These are phyloP conservation scores for Tachycineta bicolor DNA, from an alignment of 2,113 vertebrate genomes.

Conservation along the genomic window DNA sequence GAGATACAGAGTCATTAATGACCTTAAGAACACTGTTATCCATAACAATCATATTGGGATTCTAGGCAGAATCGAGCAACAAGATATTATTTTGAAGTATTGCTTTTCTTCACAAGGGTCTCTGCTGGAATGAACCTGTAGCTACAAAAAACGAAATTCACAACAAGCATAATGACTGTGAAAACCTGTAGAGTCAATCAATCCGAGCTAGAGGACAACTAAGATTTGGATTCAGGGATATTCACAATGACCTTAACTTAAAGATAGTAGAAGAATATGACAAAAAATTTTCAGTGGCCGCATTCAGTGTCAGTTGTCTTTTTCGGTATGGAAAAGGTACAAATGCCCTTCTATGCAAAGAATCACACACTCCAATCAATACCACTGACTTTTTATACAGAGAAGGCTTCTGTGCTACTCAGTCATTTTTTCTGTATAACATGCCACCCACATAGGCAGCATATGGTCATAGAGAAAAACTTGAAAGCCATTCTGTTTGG, in stretches of 20 bases:
- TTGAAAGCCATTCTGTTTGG: neutral
- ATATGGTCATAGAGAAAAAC: neutral
- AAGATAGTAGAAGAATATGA: neutral
- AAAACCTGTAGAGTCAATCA: conserved; percentile 23
- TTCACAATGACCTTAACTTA: neutral
- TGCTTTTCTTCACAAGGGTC: neutral
- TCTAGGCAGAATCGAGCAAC: neutral
- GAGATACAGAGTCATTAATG: neutral
- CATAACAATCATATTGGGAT: conserved; percentile 29
- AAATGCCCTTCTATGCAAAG: neutral
- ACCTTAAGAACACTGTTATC: conserved; percentile 35
- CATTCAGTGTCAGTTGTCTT: neutral
- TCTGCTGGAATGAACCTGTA: conserved; percentile 10
- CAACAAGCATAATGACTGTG: neutral
- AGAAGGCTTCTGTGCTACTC: neutral
- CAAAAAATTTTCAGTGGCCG: neutral
- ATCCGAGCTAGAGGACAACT: neutral
- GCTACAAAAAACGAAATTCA: neutral
- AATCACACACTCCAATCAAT: neutral
- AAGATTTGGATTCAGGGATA: conserved; percentile 26
- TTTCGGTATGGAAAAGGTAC: neutral
- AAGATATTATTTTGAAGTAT: conserved; percentile 26
- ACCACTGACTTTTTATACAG: neutral
- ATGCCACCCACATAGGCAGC: neutral
- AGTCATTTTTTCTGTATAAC: neutral